Conservation (phyloP, 2,797 vertebrate genomes). For the Cygnus olor region DNA sequence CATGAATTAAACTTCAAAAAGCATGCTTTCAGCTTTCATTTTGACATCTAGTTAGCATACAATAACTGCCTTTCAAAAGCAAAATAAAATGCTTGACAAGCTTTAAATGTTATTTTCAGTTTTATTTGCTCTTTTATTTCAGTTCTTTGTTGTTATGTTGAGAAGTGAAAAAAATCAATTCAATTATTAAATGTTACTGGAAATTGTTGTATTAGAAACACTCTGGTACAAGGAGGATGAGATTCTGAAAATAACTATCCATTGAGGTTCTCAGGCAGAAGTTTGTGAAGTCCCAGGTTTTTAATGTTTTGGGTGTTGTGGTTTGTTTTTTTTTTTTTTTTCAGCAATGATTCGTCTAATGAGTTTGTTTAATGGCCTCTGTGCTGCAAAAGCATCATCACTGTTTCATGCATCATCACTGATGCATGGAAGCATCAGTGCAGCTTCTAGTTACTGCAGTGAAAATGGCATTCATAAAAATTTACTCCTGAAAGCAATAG, state of each 20-base stretch:
- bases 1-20: constrained; percentile 72
- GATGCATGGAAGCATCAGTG: accelerated
- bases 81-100: constrained; percentile 67
- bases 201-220: constrained; percentile 22
- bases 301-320: not conserved
- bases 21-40: constrained; percentile 61
- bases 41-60: constrained; percentile 73
- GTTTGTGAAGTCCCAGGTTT: constrained; percentile 14
- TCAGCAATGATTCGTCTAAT: not conserved
- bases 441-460: not conserved
- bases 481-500: not conserved
- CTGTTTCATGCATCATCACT: no score
- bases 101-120: constrained; percentile 69
- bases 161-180: constrained; percentile 55
- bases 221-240: not conserved
- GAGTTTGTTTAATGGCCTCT: not conserved
- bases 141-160: constrained; percentile 56
- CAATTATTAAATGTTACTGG: constrained; percentile 62
- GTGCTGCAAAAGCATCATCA: not conserved
- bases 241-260: not conserved
- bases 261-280: constrained; percentile 19
- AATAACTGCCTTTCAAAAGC: constrained; percentile 75
- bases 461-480: not conserved
- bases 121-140: constrained; percentile 64
- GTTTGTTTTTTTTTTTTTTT: not conserved